Evolutionary conservation across 2,113 vertebrate genomes (phyloP), one percentile per base, ranked within the genome.

Genomic region (Nyctereutes procyonoides): DNA sequence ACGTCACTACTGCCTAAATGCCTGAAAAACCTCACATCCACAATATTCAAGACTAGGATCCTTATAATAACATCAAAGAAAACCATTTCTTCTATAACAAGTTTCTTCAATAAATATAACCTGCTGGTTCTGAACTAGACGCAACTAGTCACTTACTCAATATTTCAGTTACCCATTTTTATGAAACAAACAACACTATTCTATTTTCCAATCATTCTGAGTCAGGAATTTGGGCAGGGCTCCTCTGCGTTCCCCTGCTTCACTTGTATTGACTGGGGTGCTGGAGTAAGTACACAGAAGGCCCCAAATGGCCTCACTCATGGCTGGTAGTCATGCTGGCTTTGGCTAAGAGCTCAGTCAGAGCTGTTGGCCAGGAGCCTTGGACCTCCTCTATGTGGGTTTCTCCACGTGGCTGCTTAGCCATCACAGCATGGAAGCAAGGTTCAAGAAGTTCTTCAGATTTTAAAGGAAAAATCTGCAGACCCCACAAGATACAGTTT

Each of bases 91-190:
- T 88, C 87, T 79, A 28, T 30, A 71, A 30, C 14, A 80, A 16
- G 16, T 80, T 71, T 79, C 32, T 89, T 60, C 16, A n/a, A n/a
- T 63, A 69, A 90, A 30, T 43, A 20, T 77, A 79, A 53, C 2
- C 19, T 93, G 88, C 93, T 69, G 55, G 69, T 84, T 96, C 91
- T 89, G 38, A 77, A 79, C 62, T 55, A 79, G 62, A 89, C 60
- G 77, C 15, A 63, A n/a, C n/a, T 4, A 69, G 15, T 89, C 53
- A 48, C 28, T 73, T 86, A 24, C 55, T 17, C 22, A 90, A 30
- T 26, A 38, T 73, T 90, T 85, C 43, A 28, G 32, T 71, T 60
- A 48, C n/a, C 71, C 19, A 63, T 2, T 1, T 93, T 80, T 80
- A 48, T 62, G 73, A 79, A 80, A 65, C 73, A 88, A 82, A 90